Percentiles rank a stretch among this genome's conserved stretches.
Conservation (phyloP, 2,797 vertebrate species). For the Phrynocephalus vlangalii region DNA sequence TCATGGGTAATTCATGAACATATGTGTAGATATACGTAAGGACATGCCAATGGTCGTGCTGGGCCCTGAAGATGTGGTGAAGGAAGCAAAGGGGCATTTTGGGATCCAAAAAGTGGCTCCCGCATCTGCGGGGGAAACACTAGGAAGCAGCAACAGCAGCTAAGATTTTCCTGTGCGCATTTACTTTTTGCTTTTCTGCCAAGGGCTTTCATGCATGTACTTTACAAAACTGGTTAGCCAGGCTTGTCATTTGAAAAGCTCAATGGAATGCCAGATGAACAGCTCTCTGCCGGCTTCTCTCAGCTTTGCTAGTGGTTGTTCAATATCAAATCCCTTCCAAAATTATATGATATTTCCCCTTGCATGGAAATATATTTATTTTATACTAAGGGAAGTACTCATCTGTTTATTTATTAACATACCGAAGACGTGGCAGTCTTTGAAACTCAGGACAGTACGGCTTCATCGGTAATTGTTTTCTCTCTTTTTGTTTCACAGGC, state of each 20-base stretch:
- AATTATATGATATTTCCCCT: neutral
- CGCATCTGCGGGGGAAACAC: too few species aligned
- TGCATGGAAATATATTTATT: neutral
- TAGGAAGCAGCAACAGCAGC: too few species aligned
- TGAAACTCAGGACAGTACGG: accelerated
- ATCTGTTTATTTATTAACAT: neutral
- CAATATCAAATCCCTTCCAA: accelerated
- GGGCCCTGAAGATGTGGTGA: too few species aligned
- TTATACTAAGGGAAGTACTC: neutral
- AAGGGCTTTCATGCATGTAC: constrained; percentile 6
- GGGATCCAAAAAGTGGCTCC: too few species aligned
- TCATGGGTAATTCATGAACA: constrained; percentile 11
- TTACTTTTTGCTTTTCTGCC: constrained; percentile 23
- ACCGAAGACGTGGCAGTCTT: neutral
- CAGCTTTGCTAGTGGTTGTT: neutral
- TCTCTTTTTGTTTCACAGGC: constrained; percentile 82
- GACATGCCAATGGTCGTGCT: too few species aligned
- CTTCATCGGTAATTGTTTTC: neutral
- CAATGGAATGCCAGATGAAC: neutral
- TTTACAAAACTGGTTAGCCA: constrained; percentile 18
- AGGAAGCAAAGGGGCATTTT: neutral
- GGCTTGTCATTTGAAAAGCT: neutral
- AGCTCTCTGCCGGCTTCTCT: constrained; percentile 15
- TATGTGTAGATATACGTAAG: constrained; percentile 8
- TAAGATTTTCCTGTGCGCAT: neutral